Base-by-base conservation (phyloP, 2,888 invertebrate species). In the Drosophila limbata region DNA sequence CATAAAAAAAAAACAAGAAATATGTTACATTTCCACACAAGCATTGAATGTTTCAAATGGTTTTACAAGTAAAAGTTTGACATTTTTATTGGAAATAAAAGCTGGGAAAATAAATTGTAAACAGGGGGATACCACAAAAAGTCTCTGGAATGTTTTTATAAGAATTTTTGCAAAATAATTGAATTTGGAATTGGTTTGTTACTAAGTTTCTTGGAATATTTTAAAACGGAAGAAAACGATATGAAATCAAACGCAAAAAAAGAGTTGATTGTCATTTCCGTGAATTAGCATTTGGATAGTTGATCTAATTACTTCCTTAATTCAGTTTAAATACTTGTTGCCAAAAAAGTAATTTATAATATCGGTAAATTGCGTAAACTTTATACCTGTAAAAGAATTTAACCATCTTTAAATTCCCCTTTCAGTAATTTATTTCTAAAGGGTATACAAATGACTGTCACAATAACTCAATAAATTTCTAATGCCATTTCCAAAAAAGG, bases 31-130 rank as follows among this genome's bases (percentile, higher is more conserved):
- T 8, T 33, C 15, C 13, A 9, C 10, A 8, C 19, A 31, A 19
- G 4, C 11, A 53, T 53, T 73, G 44, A 70, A 59, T 73, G 45
- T 51, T 51, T 51, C 42, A 70, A 37, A 15, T 10, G 28, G 4
- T 45, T 40, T 25, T 35, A 17, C 50, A 28, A 37, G 40, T 11
- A 52, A 52, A 52, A 33, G 33, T 25, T 21, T 21, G 9, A 52
- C 15, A 48, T 17, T 33, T 4, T 44, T 53, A 33, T 39, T 10
- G 3, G 10, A 4, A 15, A 55, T n/a, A 33, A 21, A 31, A 11
- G 5, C 4, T 0, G 13, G 9, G 19, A 33, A 5, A 0, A 42
- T 10, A 21, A 15, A 4, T 25, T 17, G 39, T 13, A 8, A 25
- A 31, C 40, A 11, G 2, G 4, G 1, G 13, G 19, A 37, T 53